Percentiles rank a stretch among this genome's conserved stretches.
phyloP scores from a whole-genome alignment of 2,888 invertebrate species.

The Saturnia pavonia region DNA sequence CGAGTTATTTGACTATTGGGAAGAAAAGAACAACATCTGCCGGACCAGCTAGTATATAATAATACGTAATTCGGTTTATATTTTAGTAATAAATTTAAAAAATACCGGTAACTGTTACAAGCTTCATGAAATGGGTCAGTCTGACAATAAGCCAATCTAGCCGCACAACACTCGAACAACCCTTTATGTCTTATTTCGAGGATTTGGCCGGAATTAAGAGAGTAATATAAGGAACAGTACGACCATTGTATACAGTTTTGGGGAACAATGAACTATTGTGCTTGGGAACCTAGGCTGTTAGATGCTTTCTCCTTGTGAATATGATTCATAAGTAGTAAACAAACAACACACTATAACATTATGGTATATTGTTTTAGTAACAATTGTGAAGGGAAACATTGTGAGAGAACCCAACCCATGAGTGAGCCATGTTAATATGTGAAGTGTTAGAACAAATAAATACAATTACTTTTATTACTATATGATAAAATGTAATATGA shows the following conservation, averaged over 20 bases:
- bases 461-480: background rate
- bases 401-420: background rate
- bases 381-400: slow-evolving; percentile 20
- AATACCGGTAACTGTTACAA: background rate
- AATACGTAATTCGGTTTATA: background rate
- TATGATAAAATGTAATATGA: background rate
- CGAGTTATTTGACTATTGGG: too few species aligned
- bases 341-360: slow-evolving; percentile 21
- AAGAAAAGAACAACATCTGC: too few species aligned
- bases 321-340: slow-evolving; percentile 40
- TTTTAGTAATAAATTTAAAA: background rate
- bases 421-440: slow-evolving; percentile 1
- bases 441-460: background rate
- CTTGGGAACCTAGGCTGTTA: slow-evolving; percentile 51
- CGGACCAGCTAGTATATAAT: too few species aligned
- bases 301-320: slow-evolving; percentile 47
- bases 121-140: background rate
- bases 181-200: slow-evolving; percentile 64
- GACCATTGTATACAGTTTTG: slow-evolving; percentile 57
- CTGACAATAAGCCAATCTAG: background rate
- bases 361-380: slow-evolving; percentile 28
- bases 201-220: slow-evolving; percentile 67
- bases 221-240: slow-evolving; percentile 57
- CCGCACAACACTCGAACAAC: slow-evolving; percentile 21
- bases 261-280: slow-evolving; percentile 71